Percentiles rank a stretch among this genome's conserved stretches.
phyloP scores from a whole-genome alignment of 2,113 vertebrate genomes.

The Syngnathoides biaculeatus region DNA sequence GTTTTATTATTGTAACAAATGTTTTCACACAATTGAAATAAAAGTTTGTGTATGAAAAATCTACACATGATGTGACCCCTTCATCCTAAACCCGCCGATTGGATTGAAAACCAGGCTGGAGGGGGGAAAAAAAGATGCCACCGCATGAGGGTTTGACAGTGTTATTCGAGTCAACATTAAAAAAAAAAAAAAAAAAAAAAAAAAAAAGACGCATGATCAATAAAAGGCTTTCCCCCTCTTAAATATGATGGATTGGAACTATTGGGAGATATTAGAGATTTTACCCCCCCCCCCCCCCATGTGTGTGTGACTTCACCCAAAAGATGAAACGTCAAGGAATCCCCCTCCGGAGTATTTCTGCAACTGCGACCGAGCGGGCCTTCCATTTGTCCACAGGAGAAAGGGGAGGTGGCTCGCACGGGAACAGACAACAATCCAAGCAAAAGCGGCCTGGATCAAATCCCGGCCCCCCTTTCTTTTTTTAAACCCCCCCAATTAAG shows the following conservation, averaged over 20 bases:
- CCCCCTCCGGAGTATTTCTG: conserved; percentile 59
- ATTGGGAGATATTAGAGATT: conserved; percentile 46
- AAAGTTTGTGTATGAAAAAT: conserved; percentile 75
- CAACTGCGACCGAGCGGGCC: conserved; percentile 45
- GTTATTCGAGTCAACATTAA: conserved; percentile 38
- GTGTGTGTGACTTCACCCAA: conserved; percentile 30
- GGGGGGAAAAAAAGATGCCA: conserved; percentile 30
- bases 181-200: conserved; percentile 41
- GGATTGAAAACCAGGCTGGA: conserved; percentile 13
- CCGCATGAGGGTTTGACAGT: conserved; percentile 20
- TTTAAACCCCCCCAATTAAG: background rate
- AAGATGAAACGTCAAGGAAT: conserved; percentile 37
- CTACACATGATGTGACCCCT: conserved; percentile 63
- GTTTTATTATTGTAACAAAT: conserved; percentile 77
- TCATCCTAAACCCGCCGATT: conserved; percentile 31
- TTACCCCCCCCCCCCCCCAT: conserved; percentile 13
- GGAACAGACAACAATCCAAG: conserved; percentile 33
- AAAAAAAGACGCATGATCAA: conserved; percentile 26
- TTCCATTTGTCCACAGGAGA: conserved; percentile 67
- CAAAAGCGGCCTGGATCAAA: conserved; percentile 24
- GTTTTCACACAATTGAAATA: conserved; percentile 73
- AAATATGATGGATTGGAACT: conserved; percentile 34
- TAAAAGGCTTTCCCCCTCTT: conserved; percentile 19
- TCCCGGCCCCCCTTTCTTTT: conserved; percentile 1
- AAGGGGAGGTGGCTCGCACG: conserved; percentile 41